These are phyloP conservation scores for Diglossa cyanea DNA, from an alignment of 2,797 vertebrate species.

Conservation along the genomic window DNA sequence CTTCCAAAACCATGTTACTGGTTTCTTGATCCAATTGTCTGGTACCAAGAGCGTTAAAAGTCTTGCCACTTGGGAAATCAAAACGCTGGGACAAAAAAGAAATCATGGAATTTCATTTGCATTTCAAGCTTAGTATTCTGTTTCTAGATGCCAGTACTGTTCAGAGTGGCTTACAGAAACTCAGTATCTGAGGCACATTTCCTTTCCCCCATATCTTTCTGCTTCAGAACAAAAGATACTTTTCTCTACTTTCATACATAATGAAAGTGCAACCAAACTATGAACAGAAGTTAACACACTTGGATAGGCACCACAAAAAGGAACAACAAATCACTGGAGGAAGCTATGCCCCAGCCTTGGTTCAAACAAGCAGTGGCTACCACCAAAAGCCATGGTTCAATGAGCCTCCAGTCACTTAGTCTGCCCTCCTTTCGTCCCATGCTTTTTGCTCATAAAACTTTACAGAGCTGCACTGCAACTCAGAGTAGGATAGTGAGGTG, in stretches of 20 bases:
- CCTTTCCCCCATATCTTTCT: neutral
- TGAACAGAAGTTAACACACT: neutral
- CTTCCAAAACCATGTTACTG: neutral
- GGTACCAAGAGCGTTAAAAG: neutral
- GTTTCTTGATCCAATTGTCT: neutral
- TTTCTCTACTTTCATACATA: neutral
- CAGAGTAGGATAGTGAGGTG: neutral
- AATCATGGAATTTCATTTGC: neutral
- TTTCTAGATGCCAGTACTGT: neutral
- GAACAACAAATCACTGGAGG: neutral
- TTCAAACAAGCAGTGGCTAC: neutral
- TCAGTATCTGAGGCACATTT: neutral
- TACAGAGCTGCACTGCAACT: neutral
- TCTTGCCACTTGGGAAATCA: neutral
- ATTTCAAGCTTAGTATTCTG: neutral
- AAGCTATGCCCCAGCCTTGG: neutral
- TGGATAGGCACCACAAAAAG: neutral
- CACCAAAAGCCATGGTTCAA: neutral
- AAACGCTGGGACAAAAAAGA: neutral
- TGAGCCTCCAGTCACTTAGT: neutral
- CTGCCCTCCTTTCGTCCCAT: neutral
- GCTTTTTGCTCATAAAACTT: neutral
- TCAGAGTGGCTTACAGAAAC: neutral
- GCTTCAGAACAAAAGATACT: neutral
- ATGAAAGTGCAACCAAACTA: neutral